Evolutionary conservation across 2,797 vertebrate genomes (phyloP), one percentile per base, ranked within the genome.

Genomic region (Fundulus diaphanus): DNA sequence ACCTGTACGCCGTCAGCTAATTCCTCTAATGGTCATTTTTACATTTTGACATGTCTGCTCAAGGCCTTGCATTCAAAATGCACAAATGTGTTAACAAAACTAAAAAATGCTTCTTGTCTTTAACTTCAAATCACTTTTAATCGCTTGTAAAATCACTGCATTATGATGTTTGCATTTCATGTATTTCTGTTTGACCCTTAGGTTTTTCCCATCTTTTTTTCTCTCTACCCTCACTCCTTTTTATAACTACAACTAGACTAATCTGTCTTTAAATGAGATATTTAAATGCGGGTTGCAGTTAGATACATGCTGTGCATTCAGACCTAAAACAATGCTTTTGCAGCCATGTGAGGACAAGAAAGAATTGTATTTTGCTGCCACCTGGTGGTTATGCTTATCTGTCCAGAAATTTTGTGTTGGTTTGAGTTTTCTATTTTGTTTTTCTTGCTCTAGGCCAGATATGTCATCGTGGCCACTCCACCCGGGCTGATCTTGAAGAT

Each of bases 401-500:
- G 1, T 27, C 40, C 24, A 42, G 24, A n/a, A 66, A 16, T 40
- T n/a, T 0, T n/a, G n/a, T 2, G 11, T 49, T 49, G 48, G 48
- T 49, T 49, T 49, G 20, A 7, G 16, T 24, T 37, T 16, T 37
- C n/a, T n/a, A n/a, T 7, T 5, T 37, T 16, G 11, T 7, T 72
- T 22, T 48, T 1, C 68, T 11, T 29, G 0, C 80, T 57, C 66
- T 82, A 99, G 98, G 93, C 96, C 80, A 97, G 95, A 78, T 98
- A 97, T 15, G 96, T 97, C 82, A 95, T 99, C 81, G 87, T 95
- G 74, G 98, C 98, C 70, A 95, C 97, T 35, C 96, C 98, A 7
- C 98, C 98, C 24, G 73, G 85, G 49, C 91, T 99, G 82, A 91
- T 95, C 66, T 73, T 97, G 92, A 99, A 99, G 95, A 97, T 99